These are phyloP conservation scores for Azemiops feae DNA, from an alignment of 2,113 vertebrate genomes.

Conservation along the genomic window DNA sequence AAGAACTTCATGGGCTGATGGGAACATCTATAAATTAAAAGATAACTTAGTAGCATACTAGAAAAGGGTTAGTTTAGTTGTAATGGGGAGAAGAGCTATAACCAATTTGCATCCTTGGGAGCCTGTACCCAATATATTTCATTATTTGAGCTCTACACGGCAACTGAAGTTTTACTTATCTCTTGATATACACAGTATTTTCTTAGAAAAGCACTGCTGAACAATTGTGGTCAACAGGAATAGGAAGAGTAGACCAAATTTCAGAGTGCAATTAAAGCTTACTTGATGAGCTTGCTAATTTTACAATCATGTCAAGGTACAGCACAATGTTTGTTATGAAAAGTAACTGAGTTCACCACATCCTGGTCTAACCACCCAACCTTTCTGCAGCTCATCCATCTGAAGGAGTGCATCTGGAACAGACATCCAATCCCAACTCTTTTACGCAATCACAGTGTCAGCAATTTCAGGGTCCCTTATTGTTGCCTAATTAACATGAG, in stretches of 20 bases:
- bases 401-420: slow-evolving; percentile 3
- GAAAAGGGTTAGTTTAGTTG: not conserved
- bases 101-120: not conserved
- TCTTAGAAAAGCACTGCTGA: not conserved
- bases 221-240: not conserved
- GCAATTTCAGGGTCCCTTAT: slow-evolving; percentile 45
- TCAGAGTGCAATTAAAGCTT: not conserved
- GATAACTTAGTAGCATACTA: not conserved
- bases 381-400: not conserved
- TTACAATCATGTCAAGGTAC: not conserved
- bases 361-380: not conserved
- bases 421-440: not conserved
- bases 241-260: not conserved
- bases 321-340: not conserved
- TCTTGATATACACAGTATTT: not conserved
- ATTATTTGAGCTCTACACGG: not conserved
- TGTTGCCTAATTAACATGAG: slow-evolving; percentile 57
- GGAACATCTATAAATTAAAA: not conserved
- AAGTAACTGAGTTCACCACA: slow-evolving; percentile 17
- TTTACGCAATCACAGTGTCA: slow-evolving; percentile 48
- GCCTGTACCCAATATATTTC: not conserved
- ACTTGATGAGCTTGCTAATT: not conserved
- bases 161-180: not conserved
- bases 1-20: not conserved
- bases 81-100: not conserved